Percentiles rank a stretch among this genome's conserved stretches.
These are phyloP conservation scores for Prinia subflava DNA, from an alignment of 2,113 vertebrate genomes.

Conservation along the genomic window DNA sequence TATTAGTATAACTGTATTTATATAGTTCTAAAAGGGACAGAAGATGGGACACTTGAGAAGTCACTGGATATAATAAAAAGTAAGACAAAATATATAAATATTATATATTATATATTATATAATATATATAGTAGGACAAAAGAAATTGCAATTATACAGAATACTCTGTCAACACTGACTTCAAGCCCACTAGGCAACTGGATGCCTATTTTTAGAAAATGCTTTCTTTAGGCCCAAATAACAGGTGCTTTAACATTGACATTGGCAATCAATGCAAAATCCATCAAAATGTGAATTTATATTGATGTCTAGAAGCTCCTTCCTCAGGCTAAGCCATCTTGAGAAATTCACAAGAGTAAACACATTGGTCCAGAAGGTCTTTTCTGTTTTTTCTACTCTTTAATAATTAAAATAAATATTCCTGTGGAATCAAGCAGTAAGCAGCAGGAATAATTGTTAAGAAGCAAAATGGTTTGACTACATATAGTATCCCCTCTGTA, in stretches of 20 bases:
- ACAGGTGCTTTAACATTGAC: neutral
- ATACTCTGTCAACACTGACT: neutral
- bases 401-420: constrained; percentile 6
- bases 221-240: neutral
- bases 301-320: neutral
- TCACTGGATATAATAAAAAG: neutral
- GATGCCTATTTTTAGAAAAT: constrained; percentile 20
- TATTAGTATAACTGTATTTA: neutral
- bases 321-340: neutral
- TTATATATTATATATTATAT: too few species aligned
- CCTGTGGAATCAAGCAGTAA: neutral
- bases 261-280: constrained; percentile 20
- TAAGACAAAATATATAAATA: neutral
- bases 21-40: neutral
- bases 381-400: neutral
- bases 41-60: neutral
- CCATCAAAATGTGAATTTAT: neutral
- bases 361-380: neutral
- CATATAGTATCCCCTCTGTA: neutral
- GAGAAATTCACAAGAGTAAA: neutral
- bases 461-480: neutral
- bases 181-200: neutral
- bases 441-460: neutral
- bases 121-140: neutral
- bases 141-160: neutral